A percentile compares a stretch with the other conserved stretches of the same genome.
Conservation (phyloP, 2,797 vertebrate species). For the Anableps anableps region DNA sequence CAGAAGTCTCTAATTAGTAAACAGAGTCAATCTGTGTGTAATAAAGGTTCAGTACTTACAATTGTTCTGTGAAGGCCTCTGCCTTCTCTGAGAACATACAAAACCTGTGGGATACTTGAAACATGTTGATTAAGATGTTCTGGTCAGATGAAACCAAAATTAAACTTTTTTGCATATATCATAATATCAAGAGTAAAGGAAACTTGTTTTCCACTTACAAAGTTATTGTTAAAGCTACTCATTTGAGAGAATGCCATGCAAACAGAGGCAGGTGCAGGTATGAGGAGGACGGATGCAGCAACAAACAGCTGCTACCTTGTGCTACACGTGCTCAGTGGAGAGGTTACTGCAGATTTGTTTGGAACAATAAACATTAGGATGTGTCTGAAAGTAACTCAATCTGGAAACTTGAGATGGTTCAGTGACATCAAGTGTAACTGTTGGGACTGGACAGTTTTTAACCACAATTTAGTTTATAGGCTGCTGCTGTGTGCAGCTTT, state of each 20-base stretch:
- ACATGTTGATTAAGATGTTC: no score
- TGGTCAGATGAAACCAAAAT: no score
- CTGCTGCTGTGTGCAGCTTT: constrained; percentile 32
- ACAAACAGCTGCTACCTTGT: constrained; percentile 51
- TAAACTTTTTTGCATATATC: background rate
- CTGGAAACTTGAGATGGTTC: constrained; percentile 34
- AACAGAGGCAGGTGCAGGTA: constrained; percentile 12
- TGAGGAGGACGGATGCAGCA: constrained; percentile 24
- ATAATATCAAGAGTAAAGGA: background rate
- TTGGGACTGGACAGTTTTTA: constrained; percentile 64
- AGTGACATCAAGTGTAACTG: constrained; percentile 40
- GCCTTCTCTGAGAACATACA: no score
- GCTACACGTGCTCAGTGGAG: constrained; percentile 38
- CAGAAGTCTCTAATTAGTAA: no score
- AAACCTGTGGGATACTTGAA: no score
- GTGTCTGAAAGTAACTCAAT: constrained; percentile 24
- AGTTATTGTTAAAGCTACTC: background rate
- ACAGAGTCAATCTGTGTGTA: no score
- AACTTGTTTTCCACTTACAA: background rate
- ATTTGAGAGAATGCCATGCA: constrained; percentile 2
- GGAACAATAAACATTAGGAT: constrained; percentile 35
- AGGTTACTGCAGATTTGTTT: constrained; percentile 57
- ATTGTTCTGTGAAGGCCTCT: no score
- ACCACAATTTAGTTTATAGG: constrained; percentile 28
- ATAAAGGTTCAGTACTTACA: no score